Evolutionary conservation across 2,113 vertebrate genomes (phyloP), one percentile per base, ranked within the genome.

Genomic region (Tetraodon nigroviridis): DNA sequence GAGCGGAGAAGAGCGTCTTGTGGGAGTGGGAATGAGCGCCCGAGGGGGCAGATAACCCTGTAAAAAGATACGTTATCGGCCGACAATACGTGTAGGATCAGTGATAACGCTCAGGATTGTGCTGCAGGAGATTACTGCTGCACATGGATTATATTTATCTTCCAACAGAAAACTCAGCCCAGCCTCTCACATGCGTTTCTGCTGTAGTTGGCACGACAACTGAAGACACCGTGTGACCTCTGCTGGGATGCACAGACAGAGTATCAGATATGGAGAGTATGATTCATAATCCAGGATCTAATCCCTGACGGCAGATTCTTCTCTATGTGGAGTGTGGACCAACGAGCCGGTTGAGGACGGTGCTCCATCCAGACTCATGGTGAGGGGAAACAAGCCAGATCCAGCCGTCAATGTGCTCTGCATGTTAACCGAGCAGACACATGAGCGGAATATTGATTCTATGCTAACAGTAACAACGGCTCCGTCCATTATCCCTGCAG

Each of bases 391-490:
- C 41, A 62, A 45, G 55, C 76, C 62, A 42, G 52, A 65, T 73
- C 70, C 68, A 84, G 80, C 80, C 78, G 76, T 47, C 57, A 63
- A 64, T 73, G 83, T 57, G 79, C 59, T 59, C 59, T 62, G 84
- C 69, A 84, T 84, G 74, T 53, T 71, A 86, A 86, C 60, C 18
- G 75, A 54, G 10, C 51, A 68, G 54, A 69, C 59, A 54, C 61
- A 55, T 71, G 74, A 40, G 63, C 50, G 29, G 78, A 85, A 81
- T 79, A 69, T 73, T 64, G 64, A 86, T 76, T 80, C 56, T 17
- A 69, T 47, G 57, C 57, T 66, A 68, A 73, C 65, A 71, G 62
- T 60, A n/a, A 29, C 27, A 48, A 29, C 29, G 0, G 22, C 17
- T 42, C 50, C 50, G 50, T 61, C 59, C 32, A 55, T 48, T 68